Evolutionary conservation across 2,113 vertebrate genomes (phyloP).

Genomic region (Thermophis baileyi): DNA sequence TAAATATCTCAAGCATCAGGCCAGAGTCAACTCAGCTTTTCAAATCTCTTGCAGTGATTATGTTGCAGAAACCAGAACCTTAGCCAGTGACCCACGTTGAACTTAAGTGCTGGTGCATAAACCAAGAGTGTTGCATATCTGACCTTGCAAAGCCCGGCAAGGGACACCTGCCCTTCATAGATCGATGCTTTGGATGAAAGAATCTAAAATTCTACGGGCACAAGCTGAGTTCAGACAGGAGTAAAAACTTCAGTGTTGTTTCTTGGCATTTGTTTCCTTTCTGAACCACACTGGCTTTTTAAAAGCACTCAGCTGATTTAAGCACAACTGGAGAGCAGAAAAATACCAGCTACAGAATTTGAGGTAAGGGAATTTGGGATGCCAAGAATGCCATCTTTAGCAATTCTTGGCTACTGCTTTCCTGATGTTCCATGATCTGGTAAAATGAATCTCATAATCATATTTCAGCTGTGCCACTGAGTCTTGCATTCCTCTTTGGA

Average conservation of each 20-base stretch:
- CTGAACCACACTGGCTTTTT: neutral
- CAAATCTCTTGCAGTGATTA: neutral
- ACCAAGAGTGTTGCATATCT: neutral
- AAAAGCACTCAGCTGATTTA: neutral
- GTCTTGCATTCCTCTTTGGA: neutral
- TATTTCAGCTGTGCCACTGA: neutral
- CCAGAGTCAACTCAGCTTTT: neutral
- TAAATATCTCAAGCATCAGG: neutral
- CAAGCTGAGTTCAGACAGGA: no score
- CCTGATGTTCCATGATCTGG: neutral
- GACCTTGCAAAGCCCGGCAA: neutral
- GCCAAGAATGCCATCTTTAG: neutral
- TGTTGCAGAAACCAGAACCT: neutral
- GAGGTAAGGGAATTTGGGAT: neutral
- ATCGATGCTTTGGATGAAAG: neutral
- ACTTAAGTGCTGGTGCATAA: neutral
- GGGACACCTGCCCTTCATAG: neutral
- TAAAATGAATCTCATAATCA: neutral
- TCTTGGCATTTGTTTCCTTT: neutral
- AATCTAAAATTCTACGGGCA: no score
- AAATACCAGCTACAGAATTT: neutral
- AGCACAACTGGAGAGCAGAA: neutral
- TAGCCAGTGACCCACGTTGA: neutral
- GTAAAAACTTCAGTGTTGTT: neutral
- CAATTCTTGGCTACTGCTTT: slow-evolving; percentile 16